Base-by-base conservation (phyloP, 2,797 vertebrate genomes). In the Ceryle rudis region DNA sequence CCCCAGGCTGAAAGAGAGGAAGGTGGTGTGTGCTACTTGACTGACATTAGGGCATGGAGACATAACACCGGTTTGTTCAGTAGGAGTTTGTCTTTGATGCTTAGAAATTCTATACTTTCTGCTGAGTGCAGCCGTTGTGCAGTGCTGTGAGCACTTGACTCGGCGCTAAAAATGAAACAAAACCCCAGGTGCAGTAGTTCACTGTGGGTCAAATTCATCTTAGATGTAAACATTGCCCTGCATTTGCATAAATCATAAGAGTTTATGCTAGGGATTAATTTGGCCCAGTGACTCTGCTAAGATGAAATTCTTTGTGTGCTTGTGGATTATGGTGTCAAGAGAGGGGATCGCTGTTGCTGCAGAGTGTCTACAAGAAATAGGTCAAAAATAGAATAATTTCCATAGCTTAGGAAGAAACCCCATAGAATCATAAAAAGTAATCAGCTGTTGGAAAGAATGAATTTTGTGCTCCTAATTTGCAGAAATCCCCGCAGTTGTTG, bases 391-490 rank as follows among this genome's bases (percentile, higher is more conserved):
- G 88, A 88, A 86, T 86, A 0, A 94, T 95, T 97, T 97, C 85
- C 66, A 62, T 80, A 94, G 87, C 87, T 93, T 61, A 28, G 33
- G 47, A 90, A 71, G 91, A 95, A 91, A 44, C 8, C 39, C 58
- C 6, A 37, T 23, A 39, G 96, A 95, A 95, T 97, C 73, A 49
- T 86, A 90, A 96, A 96, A 97, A 96, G 87, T 92, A 85, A 97
- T 97, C 96, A 96, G 82, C 93, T 67, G 39, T 81, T 88, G 87
- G 65, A 97, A 95, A 94, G 95, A 94, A 96, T 92, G 57, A 89
- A 88, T 97, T 92, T 88, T 94, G 85, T 81, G 55, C 60, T 97
- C 87, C 79, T 95, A 93, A 97, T 96, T 77, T 95, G 90, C 89
- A 91, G 71, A 94, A 95, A 91, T 96, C 90, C 93, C 90, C 58